phyloP scores from a whole-genome alignment of 2,888 invertebrate species.

The Drosophila peninsularis region DNA sequence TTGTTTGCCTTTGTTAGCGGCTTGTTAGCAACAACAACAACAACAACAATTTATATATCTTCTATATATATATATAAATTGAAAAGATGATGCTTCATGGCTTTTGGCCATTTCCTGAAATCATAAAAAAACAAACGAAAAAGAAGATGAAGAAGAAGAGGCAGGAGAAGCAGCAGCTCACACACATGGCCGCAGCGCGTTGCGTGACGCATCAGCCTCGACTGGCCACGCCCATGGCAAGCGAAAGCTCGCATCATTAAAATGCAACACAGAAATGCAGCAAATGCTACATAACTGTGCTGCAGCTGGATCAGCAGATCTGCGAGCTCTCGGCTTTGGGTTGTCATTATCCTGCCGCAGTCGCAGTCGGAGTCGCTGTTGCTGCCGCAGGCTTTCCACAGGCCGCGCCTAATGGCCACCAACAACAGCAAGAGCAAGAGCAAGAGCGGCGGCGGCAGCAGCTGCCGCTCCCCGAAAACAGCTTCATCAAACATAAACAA shows the following conservation, averaged over 20 bases:
- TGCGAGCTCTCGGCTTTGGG: constrained; percentile 20
- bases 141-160: constrained; percentile 19
- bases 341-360: constrained; percentile 61
- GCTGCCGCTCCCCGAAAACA: constrained; percentile 67
- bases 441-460: constrained; percentile 17
- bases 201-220: constrained; percentile 73
- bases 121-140: constrained; percentile 58
- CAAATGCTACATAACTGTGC: constrained; percentile 43
- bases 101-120: constrained; percentile 77
- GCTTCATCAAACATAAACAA: constrained; percentile 77
- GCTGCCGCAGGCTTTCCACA: constrained; percentile 52
- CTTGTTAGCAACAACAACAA: constrained; percentile 70
- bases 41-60: not conserved
- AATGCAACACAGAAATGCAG: constrained; percentile 35
- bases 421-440: constrained; percentile 67
- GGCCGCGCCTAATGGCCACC: constrained; percentile 76
- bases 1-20: constrained; percentile 75
- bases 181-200: constrained; percentile 17
- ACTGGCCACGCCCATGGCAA: constrained; percentile 60
- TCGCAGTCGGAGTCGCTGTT: constrained; percentile 31
- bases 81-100: constrained; percentile 73
- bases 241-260: constrained; percentile 58
- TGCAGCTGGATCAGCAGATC: constrained; percentile 36
- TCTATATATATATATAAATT: constrained; percentile 31
- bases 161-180: constrained; percentile 2